phyloP scores from a whole-genome alignment of 2,113 vertebrate genomes.

The Nyctibius bracteatus region DNA sequence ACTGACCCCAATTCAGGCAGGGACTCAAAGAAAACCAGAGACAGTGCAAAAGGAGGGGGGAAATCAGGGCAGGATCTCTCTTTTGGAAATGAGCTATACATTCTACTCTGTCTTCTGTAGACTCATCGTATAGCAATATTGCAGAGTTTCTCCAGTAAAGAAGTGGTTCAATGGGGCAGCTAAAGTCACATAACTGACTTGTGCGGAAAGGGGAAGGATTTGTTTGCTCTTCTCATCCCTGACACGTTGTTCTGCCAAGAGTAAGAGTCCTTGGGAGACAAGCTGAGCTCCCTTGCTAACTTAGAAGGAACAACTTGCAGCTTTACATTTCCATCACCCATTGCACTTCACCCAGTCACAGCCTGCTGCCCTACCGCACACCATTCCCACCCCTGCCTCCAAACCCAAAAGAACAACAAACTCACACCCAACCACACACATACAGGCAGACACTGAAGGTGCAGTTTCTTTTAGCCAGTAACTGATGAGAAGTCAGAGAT shows the following conservation, averaged over 20 bases:
- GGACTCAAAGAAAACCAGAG: neutral
- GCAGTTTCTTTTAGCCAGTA: neutral
- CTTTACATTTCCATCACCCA: neutral
- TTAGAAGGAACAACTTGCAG: neutral
- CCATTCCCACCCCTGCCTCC: neutral
- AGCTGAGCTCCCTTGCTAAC: neutral
- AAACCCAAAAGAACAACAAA: neutral
- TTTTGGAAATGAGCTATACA: neutral
- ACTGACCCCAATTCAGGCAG: neutral
- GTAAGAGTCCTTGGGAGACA: neutral
- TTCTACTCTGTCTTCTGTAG: neutral
- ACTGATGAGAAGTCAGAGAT: neutral
- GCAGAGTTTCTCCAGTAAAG: neutral
- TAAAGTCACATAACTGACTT: neutral
- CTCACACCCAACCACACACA: neutral
- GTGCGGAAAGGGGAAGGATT: neutral
- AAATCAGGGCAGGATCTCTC: neutral
- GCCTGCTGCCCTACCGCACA: neutral
- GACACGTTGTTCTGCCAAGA: neutral
- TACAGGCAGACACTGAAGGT: neutral
- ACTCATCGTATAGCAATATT: neutral
- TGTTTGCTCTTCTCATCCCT: neutral
- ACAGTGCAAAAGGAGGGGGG: neutral
- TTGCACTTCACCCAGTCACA: neutral
- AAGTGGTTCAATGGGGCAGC: neutral